A percentile compares a stretch with the other conserved stretches of the same genome.
Evolutionary conservation across 2,888 invertebrate species (phyloP).

Genomic region (Sthenelais limicola): DNA sequence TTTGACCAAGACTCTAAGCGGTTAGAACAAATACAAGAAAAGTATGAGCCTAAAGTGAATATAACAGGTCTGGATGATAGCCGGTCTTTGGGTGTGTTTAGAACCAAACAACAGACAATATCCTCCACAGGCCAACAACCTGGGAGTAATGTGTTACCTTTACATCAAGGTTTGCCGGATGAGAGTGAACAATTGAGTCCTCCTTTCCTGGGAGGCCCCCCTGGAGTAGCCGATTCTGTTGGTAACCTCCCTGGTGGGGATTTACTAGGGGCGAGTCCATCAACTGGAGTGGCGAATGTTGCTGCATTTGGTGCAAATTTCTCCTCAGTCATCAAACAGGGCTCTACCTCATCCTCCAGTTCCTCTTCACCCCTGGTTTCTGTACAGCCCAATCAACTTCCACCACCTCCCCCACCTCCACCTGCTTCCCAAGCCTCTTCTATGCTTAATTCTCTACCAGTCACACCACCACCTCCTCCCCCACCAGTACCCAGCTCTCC

Average conservation of each 20-base stretch:
- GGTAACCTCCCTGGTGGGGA: not conserved
- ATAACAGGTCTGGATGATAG: slow-evolving; percentile 5
- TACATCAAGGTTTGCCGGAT: slow-evolving; percentile 10
- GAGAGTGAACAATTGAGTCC: slow-evolving; percentile 22
- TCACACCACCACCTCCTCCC: slow-evolving; percentile 16
- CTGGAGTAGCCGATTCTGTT: slow-evolving; percentile 17
- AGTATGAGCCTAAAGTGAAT: slow-evolving; percentile 78
- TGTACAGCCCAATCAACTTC: too few species aligned
- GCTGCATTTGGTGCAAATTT: too few species aligned
- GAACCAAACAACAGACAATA: slow-evolving; percentile 5
- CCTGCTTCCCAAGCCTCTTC: not conserved
- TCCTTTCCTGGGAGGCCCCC: slow-evolving; percentile 32
- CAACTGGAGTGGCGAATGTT: slow-evolving; percentile 5
- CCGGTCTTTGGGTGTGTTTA: slow-evolving; percentile 5
- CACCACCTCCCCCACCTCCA: slow-evolving; percentile 10
- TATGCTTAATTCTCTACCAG: too few species aligned
- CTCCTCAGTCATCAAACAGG: too few species aligned
- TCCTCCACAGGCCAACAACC: slow-evolving; percentile 4
- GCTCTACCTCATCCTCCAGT: too few species aligned
- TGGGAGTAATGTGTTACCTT: not conserved
- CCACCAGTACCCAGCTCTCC: slow-evolving; percentile 10
- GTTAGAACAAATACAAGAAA: slow-evolving; percentile 80
- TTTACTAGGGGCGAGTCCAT: slow-evolving; percentile 21
- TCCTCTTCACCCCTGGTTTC: too few species aligned
- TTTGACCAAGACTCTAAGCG: slow-evolving; percentile 97